Evolutionary conservation across 2,888 invertebrate genomes (phyloP).

Genomic region (Phytoseiulus persimilis): DNA sequence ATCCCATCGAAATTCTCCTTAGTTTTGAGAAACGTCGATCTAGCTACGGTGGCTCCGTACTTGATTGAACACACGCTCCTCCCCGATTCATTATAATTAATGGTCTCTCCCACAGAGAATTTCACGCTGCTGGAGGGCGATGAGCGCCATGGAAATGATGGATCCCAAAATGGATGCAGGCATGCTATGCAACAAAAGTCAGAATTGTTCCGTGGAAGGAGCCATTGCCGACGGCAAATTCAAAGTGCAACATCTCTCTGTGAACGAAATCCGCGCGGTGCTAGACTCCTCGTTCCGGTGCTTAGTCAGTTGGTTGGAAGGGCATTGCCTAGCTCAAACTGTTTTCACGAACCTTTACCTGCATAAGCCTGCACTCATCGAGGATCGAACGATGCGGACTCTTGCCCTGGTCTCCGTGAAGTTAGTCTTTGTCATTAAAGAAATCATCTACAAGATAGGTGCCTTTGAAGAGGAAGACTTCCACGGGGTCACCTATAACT

Average conservation of each 20-base stretch:
- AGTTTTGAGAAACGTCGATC: no score
- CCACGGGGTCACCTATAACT: constrained; percentile 82
- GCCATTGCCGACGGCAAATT: constrained; percentile 16
- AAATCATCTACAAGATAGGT: constrained; percentile 61
- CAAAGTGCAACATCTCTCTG: constrained; percentile 6
- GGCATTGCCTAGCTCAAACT: constrained; percentile 89
- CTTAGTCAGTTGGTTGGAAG: constrained; percentile 84
- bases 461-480: constrained; percentile 70
- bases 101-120: constrained; percentile 44
- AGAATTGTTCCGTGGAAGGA: constrained; percentile 6
- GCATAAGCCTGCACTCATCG: constrained; percentile 76
- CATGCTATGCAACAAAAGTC: constrained; percentile 63
- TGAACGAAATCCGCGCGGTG: constrained; percentile 13
- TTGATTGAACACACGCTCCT: no score
- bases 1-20: no score
- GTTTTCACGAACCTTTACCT: constrained; percentile 91
- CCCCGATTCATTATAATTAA: not conserved
- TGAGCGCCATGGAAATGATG: constrained; percentile 99
- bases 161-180: constrained; percentile 99
- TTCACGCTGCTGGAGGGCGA: constrained; percentile 78
- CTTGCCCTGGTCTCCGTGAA: constrained; percentile 81
- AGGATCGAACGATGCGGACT: constrained; percentile 70
- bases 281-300: constrained; percentile 40
- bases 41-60: no score
- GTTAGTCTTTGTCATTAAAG: constrained; percentile 75